phyloP scores from a whole-genome alignment of 2,113 vertebrate species.

The Varanus komodoensis region DNA sequence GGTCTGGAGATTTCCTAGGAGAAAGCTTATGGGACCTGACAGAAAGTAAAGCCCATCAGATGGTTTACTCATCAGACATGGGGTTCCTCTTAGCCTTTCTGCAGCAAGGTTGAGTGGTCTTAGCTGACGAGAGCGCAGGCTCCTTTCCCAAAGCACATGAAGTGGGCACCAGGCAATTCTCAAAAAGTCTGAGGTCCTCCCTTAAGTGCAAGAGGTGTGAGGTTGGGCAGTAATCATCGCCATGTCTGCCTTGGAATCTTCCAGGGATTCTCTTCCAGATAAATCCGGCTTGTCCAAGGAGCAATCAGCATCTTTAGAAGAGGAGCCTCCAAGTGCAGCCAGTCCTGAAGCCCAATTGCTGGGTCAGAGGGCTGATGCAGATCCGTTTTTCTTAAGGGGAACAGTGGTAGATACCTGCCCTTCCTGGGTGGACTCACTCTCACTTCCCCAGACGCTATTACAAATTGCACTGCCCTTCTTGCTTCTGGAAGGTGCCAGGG shows the following conservation, averaged over 20 bases:
- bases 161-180: neutral
- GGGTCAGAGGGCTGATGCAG: too few relatives aligned
- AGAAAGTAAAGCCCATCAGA: neutral
- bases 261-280: too few relatives aligned
- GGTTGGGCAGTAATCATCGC: neutral
- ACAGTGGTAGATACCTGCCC: neutral
- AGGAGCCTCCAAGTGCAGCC: neutral
- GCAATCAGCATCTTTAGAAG: neutral
- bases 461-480: neutral
- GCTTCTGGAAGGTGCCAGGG: rapidly evolving
- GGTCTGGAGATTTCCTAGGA: neutral
- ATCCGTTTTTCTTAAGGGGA: neutral
- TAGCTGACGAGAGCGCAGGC: neutral
- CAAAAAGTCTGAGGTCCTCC: neutral
- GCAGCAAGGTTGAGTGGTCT: too few relatives aligned
- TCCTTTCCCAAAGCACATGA: neutral
- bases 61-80: neutral
- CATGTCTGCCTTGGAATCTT: neutral
- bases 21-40: too few relatives aligned
- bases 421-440: neutral
- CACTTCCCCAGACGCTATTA: neutral
- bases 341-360: neutral
- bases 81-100: neutral
- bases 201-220: neutral
- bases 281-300: neutral